Evolutionary conservation across 2,113 vertebrate species (phyloP), one percentile per base, ranked within the genome.

Genomic region (Actenoides hombroni): DNA sequence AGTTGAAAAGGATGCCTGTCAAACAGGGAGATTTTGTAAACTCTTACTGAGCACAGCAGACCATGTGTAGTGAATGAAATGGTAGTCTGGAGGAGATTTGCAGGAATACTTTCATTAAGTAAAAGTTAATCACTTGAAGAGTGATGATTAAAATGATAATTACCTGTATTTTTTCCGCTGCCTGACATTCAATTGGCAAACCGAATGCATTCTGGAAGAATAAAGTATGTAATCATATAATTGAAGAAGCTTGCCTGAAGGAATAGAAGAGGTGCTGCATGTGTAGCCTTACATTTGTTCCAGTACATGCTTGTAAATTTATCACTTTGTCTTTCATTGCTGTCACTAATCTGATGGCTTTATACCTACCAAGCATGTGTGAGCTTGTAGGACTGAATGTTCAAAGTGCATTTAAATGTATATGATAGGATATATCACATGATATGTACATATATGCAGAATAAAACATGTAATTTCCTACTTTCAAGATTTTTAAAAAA

Each of bases 121-220:
- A 24, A 67, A 89, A 95, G 61, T 39, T 89, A 78, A 63, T 96
- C 64, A 71, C 80, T 83, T 65, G 86, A 90, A 80, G 54, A 74
- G 18, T n/a, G 35, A 46, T 92, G 25, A 86, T 63, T 73, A 74
- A 88, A 86, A 49, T 37, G 0, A 69, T 65, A 83, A 93, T 95
- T 82, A 69, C 31, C 46, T 33, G 8, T 53, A 25, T 73, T 79
- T 93, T 82, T 95, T 82, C 63, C 0, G 0, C 54, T 80, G 17
- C 24, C 48, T 84, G 67, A 56, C 54, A 44, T 73, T 94, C 40
- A 88, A 90, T 67, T 83, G 75, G 48, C 4, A 24, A 60, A 80
- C 31, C 33, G 65, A 79, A 51, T 40, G 44, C 35, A 12, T 90
- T 85, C 29, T 90, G 10, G 7, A 35, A 53, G 63, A 92, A 60